These are phyloP conservation scores for Cetoscarus ocellatus DNA, from an alignment of 2,797 vertebrate species.

Conservation along the genomic window DNA sequence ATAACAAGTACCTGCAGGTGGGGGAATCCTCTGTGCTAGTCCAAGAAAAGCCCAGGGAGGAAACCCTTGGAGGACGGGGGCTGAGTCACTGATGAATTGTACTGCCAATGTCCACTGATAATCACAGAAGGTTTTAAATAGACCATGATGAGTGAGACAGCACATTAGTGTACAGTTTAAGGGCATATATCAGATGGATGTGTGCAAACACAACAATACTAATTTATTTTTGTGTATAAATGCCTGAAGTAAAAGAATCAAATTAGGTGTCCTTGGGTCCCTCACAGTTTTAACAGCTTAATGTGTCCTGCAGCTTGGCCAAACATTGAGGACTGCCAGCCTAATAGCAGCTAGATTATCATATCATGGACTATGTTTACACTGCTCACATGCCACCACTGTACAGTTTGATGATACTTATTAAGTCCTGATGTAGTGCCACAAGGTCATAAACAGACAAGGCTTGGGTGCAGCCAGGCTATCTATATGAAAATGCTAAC, in stretches of 20 bases:
- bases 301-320: too few relatives aligned
- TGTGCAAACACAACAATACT: not conserved
- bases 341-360: too few relatives aligned
- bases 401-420: too few relatives aligned
- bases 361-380: too few relatives aligned
- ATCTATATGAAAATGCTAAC: too few relatives aligned
- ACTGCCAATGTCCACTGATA: not conserved
- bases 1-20: slow-evolving; percentile 18
- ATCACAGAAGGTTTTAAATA: not conserved
- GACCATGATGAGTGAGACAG: not conserved
- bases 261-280: too few relatives aligned
- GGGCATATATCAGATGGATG: not conserved
- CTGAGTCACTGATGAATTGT: slow-evolving; percentile 12
- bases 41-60: not conserved
- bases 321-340: too few relatives aligned
- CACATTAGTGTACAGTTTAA: not conserved
- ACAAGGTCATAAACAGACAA: too few relatives aligned
- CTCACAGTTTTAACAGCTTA: too few relatives aligned
- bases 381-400: too few relatives aligned
- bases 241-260: not conserved
- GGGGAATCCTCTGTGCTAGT: slow-evolving; percentile 12
- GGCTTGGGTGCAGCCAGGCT: too few relatives aligned
- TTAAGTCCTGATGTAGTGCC: too few relatives aligned
- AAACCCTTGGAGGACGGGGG: not conserved
- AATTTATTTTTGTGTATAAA: not conserved